Evolutionary conservation across 2,888 invertebrate genomes (phyloP), one percentile per base, ranked within the genome.

Genomic region (Cheilosia urbana): DNA sequence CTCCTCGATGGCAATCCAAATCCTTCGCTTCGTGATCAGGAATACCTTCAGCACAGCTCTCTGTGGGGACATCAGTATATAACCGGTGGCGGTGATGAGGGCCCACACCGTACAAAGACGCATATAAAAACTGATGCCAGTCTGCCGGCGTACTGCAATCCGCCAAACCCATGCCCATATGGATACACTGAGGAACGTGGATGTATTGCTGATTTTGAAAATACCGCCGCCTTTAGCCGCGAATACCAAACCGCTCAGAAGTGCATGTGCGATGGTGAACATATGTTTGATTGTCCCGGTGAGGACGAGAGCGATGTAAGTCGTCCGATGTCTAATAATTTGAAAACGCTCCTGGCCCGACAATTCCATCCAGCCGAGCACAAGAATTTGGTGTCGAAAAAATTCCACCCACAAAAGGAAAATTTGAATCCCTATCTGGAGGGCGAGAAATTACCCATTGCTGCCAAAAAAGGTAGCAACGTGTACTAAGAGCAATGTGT

Each of bases 211-310:
- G 95, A 96, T 88, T 99, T 99, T 90, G 97, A 98, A 91, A 99
- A 99, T 92, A 97, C 98, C 0, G 99, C 99, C 0, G 96, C 97
- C 0, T 99, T 97, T 93, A 98, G 98, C 91, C 96, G 98, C 7
- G 96, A 97, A 89, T 99, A 97, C 92, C 98, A 98, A 91, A 95
- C 96, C 40, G 94, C 96, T 1, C 98, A 98, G 92, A 96, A 98
- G 84, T 99, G 99, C 91, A 97, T 99, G 95, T 99, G 99, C 89
- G 99, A 99, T 91, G 96, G 96, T 15, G 99, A 99, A 90, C 99
- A 99, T 93, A 99, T 98, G 98, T 96, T 98, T 91, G 96, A 96
- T 91, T 99, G 99, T 91, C 96, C 97, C 0, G 94, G 94, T 15
- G 91, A 92, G 77, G 91, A 89, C 62, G 90, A 89, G 40, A 88